These are phyloP conservation scores for Formica exsecta DNA, from an alignment of 1,140 invertebrate species.

Conservation along the genomic window DNA sequence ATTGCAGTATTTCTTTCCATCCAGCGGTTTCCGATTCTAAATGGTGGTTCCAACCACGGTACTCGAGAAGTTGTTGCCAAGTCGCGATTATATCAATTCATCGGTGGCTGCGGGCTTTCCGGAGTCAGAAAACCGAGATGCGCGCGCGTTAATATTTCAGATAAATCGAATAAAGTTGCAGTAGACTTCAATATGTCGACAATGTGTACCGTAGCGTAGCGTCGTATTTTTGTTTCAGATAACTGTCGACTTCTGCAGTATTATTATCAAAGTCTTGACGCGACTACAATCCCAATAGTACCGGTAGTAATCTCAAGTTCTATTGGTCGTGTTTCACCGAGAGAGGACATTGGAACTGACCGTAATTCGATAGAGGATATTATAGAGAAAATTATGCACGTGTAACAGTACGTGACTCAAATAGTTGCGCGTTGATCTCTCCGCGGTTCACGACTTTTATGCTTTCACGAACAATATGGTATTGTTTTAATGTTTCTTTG, in stretches of 20 bases:
- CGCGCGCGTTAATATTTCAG: conserved; percentile 41
- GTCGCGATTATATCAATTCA: conserved; percentile 43
- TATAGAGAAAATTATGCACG: conserved; percentile 46
- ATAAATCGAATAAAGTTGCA: conserved; percentile 30
- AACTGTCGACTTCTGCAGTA: background rate
- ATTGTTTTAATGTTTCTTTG: background rate
- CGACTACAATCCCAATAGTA: background rate
- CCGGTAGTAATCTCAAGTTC: conserved; percentile 45
- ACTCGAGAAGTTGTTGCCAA: conserved; percentile 37
- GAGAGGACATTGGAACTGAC: conserved; percentile 26
- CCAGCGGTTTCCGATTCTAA: conserved; percentile 28
- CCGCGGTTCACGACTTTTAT: conserved; percentile 7
- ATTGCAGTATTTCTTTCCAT: conserved; percentile 39
- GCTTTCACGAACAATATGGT: background rate
- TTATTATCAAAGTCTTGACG: conserved; percentile 17
- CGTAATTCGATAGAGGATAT: conserved; percentile 42
- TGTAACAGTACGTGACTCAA: conserved; percentile 44
- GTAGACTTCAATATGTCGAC: conserved; percentile 26
- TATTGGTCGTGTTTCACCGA: conserved; percentile 3
- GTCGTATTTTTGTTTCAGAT: conserved; percentile 19
- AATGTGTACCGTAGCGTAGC: background rate
- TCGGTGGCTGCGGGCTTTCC: background rate
- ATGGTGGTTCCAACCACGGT: background rate
- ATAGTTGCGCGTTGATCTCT: conserved; percentile 27
- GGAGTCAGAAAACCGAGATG: conserved; percentile 15